Percentiles rank a stretch among this genome's conserved stretches.
Evolutionary conservation across 2,113 vertebrate species (phyloP).

Genomic region (Platichthys stellatus): DNA sequence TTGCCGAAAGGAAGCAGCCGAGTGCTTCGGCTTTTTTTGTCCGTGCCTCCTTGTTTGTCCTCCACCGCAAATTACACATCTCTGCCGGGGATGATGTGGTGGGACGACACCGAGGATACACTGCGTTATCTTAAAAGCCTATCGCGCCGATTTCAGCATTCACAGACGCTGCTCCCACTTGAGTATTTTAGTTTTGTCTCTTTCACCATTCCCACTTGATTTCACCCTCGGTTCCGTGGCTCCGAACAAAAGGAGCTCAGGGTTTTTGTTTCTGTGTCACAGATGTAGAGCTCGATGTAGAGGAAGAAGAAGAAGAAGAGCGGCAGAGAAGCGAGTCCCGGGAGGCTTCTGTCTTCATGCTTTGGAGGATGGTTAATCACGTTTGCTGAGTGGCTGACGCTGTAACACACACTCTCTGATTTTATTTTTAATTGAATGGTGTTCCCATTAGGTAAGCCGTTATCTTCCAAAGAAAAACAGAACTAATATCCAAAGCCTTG

Average conservation of each 20-base stretch:
- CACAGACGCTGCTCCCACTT: slow-evolving; percentile 19
- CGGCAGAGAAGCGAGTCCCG: neutral
- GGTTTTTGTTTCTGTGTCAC: slow-evolving; percentile 34
- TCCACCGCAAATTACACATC: slow-evolving; percentile 46
- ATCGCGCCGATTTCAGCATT: neutral
- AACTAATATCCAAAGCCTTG: slow-evolving; percentile 38
- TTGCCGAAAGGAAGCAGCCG: slow-evolving; percentile 28
- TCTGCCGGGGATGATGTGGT: neutral
- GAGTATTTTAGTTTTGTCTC: neutral
- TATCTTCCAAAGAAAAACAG: slow-evolving; percentile 41
- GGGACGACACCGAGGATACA: neutral
- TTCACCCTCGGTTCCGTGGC: neutral
- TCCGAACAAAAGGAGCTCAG: neutral
- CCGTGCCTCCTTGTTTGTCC: slow-evolving; percentile 66
- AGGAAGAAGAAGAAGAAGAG: slow-evolving; percentile 12
- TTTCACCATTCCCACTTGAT: slow-evolving; percentile 7
- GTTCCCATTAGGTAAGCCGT: slow-evolving; percentile 41
- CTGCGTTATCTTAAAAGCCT: slow-evolving; percentile 31
- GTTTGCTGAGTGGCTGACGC: slow-evolving; percentile 16
- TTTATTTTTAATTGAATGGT: slow-evolving; percentile 31
- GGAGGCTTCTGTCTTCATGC: slow-evolving; percentile 19
- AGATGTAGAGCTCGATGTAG: slow-evolving; percentile 43
- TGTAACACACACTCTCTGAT: neutral
- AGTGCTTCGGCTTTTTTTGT: slow-evolving; percentile 52
- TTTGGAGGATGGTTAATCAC: slow-evolving; percentile 36